Percentiles rank a stretch among this genome's conserved stretches.
Evolutionary conservation across 2,797 vertebrate genomes (phyloP).

Genomic region (Fundulus diaphanus): DNA sequence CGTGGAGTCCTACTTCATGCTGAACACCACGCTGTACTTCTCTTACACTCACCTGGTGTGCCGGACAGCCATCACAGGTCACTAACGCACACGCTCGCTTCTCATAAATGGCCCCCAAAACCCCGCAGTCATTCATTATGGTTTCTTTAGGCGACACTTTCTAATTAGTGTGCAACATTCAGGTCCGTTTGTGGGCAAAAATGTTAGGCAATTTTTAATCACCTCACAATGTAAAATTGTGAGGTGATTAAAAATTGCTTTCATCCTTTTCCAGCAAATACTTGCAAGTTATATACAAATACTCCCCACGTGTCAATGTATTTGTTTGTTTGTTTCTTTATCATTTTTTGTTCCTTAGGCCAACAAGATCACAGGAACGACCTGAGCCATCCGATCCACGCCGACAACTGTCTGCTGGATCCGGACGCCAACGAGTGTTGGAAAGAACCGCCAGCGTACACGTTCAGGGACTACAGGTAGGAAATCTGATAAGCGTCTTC

Average conservation of each 20-base stretch:
- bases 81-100: conserved; percentile 22
- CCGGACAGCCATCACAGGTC: conserved; percentile 93
- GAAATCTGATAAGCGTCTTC: background rate
- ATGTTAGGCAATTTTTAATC: too few relatives aligned
- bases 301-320: background rate
- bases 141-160: background rate
- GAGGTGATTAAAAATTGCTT: background rate
- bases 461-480: conserved; percentile 96
- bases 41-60: conserved; percentile 98
- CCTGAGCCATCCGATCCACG: conserved; percentile 97
- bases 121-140: background rate
- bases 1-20: conserved; percentile 93
- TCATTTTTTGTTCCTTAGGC: conserved; percentile 75
- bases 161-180: background rate
- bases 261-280: background rate
- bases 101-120: background rate
- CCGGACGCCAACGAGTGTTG: conserved; percentile 94
- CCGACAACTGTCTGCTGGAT: conserved; percentile 96
- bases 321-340: background rate
- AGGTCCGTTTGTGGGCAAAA: background rate
- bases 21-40: conserved; percentile 95
- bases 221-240: background rate
- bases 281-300: background rate
- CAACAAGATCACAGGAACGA: conserved; percentile 94
- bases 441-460: conserved; percentile 96